Conservation (phyloP, 1,140 invertebrate genomes). For the Zaprionus ghesquierei region DNA sequence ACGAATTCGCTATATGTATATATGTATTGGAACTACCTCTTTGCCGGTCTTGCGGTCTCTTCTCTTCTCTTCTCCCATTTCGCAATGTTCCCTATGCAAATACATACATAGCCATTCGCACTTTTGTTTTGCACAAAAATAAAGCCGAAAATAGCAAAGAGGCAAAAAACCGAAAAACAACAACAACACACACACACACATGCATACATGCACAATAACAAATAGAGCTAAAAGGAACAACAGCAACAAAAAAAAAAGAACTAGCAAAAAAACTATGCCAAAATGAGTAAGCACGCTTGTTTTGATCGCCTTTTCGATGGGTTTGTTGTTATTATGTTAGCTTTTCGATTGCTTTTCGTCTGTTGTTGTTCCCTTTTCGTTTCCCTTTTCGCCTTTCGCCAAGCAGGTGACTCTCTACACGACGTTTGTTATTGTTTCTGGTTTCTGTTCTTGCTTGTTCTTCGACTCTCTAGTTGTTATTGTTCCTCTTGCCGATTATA, state of each 20-base stretch:
- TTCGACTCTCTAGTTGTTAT: constrained; percentile 18
- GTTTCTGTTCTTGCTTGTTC: neutral
- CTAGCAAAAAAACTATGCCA: constrained; percentile 43
- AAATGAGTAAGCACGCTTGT: constrained; percentile 35
- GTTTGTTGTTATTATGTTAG: constrained; percentile 9
- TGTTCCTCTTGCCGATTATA: constrained; percentile 48
- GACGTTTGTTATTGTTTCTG: constrained; percentile 36
- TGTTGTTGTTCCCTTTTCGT: constrained; percentile 9
- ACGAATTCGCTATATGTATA: neutral
- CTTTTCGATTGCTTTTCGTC: neutral
- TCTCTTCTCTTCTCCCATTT: neutral
- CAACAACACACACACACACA: constrained; percentile 10
- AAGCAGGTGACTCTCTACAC: constrained; percentile 38
- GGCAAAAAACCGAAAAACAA: constrained; percentile 13
- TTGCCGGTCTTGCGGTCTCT: neutral
- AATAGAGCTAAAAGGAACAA: constrained; percentile 5
- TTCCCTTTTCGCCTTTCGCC: constrained; percentile 12
- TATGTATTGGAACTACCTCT: neutral
- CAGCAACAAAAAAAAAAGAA: constrained; percentile 1
- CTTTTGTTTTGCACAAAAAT: constrained; percentile 44
- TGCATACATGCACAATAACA: neutral
- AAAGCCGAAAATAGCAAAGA: constrained; percentile 27
- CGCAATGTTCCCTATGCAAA: constrained; percentile 20
- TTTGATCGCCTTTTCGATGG: constrained; percentile 21
- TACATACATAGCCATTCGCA: constrained; percentile 36